Conservation (phyloP, 2,888 invertebrate genomes). For the Helobdella robusta region DNA sequence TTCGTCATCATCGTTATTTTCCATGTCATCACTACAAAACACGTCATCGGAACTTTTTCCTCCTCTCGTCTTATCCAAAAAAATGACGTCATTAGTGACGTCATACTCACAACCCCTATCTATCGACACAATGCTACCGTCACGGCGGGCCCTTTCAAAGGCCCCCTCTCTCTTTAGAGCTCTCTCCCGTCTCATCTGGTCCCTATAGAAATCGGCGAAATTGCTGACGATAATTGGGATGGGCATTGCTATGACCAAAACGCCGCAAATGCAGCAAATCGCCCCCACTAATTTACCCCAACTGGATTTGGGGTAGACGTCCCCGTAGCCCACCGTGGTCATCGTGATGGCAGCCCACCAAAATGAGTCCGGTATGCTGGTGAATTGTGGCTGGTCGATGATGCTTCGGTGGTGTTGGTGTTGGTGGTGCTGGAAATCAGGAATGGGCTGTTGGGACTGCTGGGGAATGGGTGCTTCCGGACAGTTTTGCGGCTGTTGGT, state of each 20-base stretch:
- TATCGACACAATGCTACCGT: conserved; percentile 97
- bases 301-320: conserved; percentile 89
- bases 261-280: conserved; percentile 99
- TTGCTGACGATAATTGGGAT: conserved; percentile 99
- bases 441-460: background rate
- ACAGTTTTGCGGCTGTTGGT: background rate
- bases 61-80: too few species aligned
- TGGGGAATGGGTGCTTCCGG: background rate
- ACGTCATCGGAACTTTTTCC: too few species aligned
- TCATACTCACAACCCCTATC: too few species aligned
- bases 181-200: conserved; percentile 97
- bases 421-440: conserved; percentile 12
- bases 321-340: conserved; percentile 77
- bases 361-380: conserved; percentile 97
- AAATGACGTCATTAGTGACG: too few species aligned
- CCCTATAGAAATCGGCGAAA: conserved; percentile 99
- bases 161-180: conserved; percentile 92
- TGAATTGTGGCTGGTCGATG: conserved; percentile 67
- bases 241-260: conserved; percentile 99
- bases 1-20: too few species aligned
- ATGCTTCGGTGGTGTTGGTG: conserved; percentile 60
- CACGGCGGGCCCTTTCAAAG: conserved; percentile 87
- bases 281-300: conserved; percentile 99
- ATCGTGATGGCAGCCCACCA: conserved; percentile 98
- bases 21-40: too few species aligned